Base-by-base conservation (phyloP, 2,113 vertebrate genomes). In the Tupaia chinensis region DNA sequence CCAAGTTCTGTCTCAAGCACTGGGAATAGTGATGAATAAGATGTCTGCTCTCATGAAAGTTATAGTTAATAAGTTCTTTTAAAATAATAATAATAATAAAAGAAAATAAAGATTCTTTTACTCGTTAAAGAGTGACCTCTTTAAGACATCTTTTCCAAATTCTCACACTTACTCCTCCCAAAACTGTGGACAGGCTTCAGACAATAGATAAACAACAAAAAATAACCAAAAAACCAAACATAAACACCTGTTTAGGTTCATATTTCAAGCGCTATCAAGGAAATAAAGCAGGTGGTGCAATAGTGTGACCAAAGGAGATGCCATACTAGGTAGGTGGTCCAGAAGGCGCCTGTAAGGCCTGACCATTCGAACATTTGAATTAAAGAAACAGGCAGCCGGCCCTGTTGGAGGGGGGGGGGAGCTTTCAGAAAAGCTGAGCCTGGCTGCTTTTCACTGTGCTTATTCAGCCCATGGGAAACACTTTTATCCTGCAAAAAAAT, bases 131-230 rank as follows among this genome's bases (percentile, higher is more conserved):
- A 91, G 70, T n/a, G 13, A 1, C 5, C 23, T 95, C 58, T 78
- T 92, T 53, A 54, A 91, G 19, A 83, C 86, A 10, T 27, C 17
- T 56, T 87, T 82, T 13, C 22, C 22, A 95, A 89, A 73, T 7
- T 10, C 27, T 82, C 20, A 32, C 66, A 3, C 27, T 89, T 88
- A 66, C 14, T 79, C 23, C n/a, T 27, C 19, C 1, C 9, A 44
- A 58, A 58, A 77, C 15, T 68, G 80, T 63, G 32, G 20, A 74
- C 27, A 89, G 29, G 15, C 61, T 9, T 29, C 74, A 90, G 44
- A n/a, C 19, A 94, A 76, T 27, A 72, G 70, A 91, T 84, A 95
- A 95, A 95, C 11, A 53, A 32, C 89, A 53, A 79, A 73, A 11
- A 8, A 83, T 93, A 92, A 22, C n/a, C 81, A 73, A 84, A 11